These are phyloP conservation scores for Himantopus leucocephalus DNA, from an alignment of 2,113 vertebrate species.

Conservation along the genomic window DNA sequence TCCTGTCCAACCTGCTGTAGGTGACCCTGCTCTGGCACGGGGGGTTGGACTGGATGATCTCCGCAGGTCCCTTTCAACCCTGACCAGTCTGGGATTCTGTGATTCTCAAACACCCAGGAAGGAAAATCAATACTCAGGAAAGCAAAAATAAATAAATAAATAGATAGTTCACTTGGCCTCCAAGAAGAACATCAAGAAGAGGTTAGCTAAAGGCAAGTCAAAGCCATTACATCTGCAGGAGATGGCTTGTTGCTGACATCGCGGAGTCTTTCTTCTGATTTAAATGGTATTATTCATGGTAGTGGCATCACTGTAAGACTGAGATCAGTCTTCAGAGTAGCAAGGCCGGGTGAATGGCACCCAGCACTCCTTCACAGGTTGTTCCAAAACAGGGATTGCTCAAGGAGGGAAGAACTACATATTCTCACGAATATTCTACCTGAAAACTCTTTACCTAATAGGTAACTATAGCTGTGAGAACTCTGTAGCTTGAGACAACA, in stretches of 20 bases:
- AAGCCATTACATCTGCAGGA: background rate
- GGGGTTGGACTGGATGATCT: too few relatives aligned
- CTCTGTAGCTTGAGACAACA: background rate
- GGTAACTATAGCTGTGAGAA: background rate
- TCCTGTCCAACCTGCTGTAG: too few relatives aligned
- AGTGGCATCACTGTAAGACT: background rate
- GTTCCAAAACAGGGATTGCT: background rate
- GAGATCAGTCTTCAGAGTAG: background rate
- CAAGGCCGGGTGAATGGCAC: conserved; percentile 17
- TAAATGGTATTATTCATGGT: background rate
- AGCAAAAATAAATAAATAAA: background rate
- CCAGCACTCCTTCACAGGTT: background rate
- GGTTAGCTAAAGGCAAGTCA: background rate
- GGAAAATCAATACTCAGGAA: background rate
- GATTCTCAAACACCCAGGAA: background rate
- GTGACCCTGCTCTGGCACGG: too few relatives aligned
- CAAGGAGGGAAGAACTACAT: background rate
- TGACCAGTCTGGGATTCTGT: too few relatives aligned
- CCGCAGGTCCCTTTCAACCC: too few relatives aligned
- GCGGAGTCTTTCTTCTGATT: background rate
- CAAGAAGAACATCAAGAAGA: background rate
- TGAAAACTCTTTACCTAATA: background rate
- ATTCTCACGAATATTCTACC: background rate
- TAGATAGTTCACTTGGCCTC: background rate
- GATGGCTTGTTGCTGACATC: background rate